Percentiles rank a stretch among this genome's conserved stretches.
Evolutionary conservation across 1,140 invertebrate species (phyloP).

Genomic region (Parasteatoda tepidariorum): DNA sequence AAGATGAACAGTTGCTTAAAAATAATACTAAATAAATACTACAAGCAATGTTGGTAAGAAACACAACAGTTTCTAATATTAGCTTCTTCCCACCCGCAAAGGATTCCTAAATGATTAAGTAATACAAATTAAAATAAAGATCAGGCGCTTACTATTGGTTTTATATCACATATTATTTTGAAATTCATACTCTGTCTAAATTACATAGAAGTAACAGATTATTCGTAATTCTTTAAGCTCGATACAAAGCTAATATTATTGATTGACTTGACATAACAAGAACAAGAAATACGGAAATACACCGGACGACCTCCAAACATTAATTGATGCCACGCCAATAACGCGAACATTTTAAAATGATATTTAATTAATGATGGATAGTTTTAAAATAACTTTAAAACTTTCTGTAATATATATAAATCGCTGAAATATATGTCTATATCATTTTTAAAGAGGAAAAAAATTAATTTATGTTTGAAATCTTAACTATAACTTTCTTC

Average conservation of each 20-base stretch:
- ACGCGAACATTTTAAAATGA: too few species aligned
- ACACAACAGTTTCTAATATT: slow-evolving; percentile 50
- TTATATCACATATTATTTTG: slow-evolving; percentile 46
- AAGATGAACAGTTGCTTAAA: too few species aligned
- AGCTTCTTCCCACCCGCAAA: slow-evolving; percentile 34
- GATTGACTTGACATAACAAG: neutral
- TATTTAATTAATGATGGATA: too few species aligned
- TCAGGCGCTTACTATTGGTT: slow-evolving; percentile 30
- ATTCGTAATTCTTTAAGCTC: slow-evolving; percentile 37
- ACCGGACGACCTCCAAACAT: slow-evolving; percentile 52
- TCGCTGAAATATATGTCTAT: too few species aligned
- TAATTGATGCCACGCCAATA: slow-evolving; percentile 8
- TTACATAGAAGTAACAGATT: neutral
- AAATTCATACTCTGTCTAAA: slow-evolving; percentile 43
- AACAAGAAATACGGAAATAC: slow-evolving; percentile 49
- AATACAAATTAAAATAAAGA: slow-evolving; percentile 5
- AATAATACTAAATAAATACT: too few species aligned
- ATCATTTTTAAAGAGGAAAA: too few species aligned
- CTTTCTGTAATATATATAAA: too few species aligned
- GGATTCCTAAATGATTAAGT: slow-evolving; percentile 35
- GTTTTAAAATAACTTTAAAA: too few species aligned
- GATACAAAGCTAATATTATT: slow-evolving; percentile 3
- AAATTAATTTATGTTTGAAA: too few species aligned
- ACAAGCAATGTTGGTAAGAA: neutral
- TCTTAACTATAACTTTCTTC: too few species aligned